phyloP scores from a whole-genome alignment of 2,888 invertebrate species.

The Cheilosia vulpina region DNA sequence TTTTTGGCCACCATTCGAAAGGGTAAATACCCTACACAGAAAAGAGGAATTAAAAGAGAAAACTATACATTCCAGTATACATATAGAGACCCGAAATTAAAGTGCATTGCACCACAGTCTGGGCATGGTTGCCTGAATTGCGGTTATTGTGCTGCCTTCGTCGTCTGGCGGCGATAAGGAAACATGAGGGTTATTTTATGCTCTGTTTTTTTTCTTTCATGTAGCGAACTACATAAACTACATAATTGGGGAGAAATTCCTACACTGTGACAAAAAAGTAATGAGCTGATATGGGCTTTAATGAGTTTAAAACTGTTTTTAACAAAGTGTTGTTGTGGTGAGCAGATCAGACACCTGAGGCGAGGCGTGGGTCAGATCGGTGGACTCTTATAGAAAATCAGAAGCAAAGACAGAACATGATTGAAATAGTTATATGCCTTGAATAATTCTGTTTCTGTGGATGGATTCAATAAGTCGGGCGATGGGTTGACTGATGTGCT shows the following conservation, averaged over 20 bases:
- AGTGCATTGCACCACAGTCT: slow-evolving; percentile 59
- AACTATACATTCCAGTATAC: neutral
- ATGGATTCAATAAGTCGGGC: too few species aligned
- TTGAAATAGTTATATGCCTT: too few species aligned
- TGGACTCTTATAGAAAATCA: too few species aligned
- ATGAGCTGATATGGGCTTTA: neutral
- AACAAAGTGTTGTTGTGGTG: too few species aligned
- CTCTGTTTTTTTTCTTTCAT: neutral
- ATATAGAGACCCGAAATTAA: slow-evolving; percentile 30
- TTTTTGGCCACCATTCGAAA: slow-evolving; percentile 32
- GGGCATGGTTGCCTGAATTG: slow-evolving; percentile 25
- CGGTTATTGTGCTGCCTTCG: slow-evolving; percentile 38
- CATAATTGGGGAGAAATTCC: neutral
- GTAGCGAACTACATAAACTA: neutral
- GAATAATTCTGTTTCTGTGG: too few species aligned
- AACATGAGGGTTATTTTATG: slow-evolving; percentile 36
- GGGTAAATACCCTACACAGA: slow-evolving; percentile 66
- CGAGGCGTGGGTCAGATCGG: too few species aligned
- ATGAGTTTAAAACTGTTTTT: neutral
- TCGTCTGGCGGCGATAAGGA: slow-evolving; percentile 65
- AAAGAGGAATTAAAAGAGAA: slow-evolving; percentile 6
- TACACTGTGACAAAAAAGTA: slow-evolving; percentile 28
- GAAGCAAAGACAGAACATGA: too few species aligned
- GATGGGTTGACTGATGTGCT: too few species aligned
- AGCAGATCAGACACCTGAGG: too few species aligned